Base-by-base conservation (phyloP, 2,888 invertebrate genomes). In the Pachliopta kotzebuea region DNA sequence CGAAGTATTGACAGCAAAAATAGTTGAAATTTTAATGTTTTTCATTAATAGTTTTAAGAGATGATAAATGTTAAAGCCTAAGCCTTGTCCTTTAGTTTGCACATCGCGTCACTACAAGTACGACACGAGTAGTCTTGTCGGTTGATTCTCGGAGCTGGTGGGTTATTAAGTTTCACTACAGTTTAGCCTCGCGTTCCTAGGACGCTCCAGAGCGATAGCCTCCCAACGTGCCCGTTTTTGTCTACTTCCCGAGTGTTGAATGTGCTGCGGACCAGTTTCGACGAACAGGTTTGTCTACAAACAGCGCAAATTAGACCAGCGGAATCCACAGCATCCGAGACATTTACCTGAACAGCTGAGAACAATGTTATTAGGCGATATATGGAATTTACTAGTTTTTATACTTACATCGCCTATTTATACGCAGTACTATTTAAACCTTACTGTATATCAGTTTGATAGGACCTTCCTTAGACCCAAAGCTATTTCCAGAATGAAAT, bases 81-180 rank as follows among this genome's bases (percentile, higher is more conserved):
- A 58, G 24, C 64, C 64, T 52, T 42, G 24, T 64, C 58, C 60
- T 7, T 29, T 56, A 18, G 18, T 42, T 29, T 18, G 21, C 18
- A 56, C 52, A 56, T 56, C 59, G n/a, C 56, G 23, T 14, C 37
- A 14, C 14, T 11, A 37, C 14, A 49, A 20, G 42, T 18, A 11
- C 20, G 21, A 50, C 6, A 50, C 24, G 56, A 56, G 64, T 26
- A 56, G 56, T 64, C 53, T 65, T 69, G 72, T 70, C 74, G 66
- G 68, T 67, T 82, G 82, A 76, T 82, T 77, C 79, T 78, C 74
- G 74, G 77, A 72, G 70, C 71, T 67, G 70, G 72, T 42, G 11
- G 14, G 78, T 83, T 84, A 84, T 86, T 85, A 86, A 82, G 75
- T 86, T 86, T 84, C 85, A 77, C 84, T 68, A 78, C 84, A 83